Conservation (phyloP, 2,888 invertebrate species). For the Melitaea athalia region DNA sequence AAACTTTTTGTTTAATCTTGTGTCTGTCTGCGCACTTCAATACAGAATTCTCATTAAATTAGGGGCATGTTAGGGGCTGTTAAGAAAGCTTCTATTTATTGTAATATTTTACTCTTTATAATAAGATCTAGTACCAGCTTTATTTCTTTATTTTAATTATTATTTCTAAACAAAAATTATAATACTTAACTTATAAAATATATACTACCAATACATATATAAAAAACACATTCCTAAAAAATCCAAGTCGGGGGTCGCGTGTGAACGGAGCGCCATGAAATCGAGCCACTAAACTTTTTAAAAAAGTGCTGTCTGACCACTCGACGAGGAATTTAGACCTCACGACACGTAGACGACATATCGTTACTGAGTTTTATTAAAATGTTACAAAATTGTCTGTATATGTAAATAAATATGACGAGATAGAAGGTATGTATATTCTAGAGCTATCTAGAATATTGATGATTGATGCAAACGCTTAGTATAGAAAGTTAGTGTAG, state of each 20-base stretch:
- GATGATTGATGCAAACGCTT: too few relatives aligned
- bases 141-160: not conserved
- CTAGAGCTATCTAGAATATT: too few relatives aligned
- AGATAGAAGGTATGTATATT: not conserved
- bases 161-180: not conserved
- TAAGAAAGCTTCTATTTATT: too few relatives aligned
- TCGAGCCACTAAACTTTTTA: constrained; percentile 23
- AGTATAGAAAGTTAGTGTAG: too few relatives aligned
- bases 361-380: not conserved
- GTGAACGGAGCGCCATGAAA: constrained; percentile 36
- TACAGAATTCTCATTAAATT: too few relatives aligned
- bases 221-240: constrained; percentile 25
- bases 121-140: too few relatives aligned
- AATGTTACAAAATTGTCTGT: not conserved
- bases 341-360: constrained; percentile 8
- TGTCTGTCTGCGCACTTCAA: too few relatives aligned
- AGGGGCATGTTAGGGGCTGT: too few relatives aligned
- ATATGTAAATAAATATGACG: not conserved
- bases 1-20: too few relatives aligned
- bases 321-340: not conserved
- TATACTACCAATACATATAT: constrained; percentile 5
- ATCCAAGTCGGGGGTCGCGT: constrained; percentile 45
- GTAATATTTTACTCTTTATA: too few relatives aligned
- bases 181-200: constrained; percentile 11
- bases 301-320: constrained; percentile 22